Evolutionary conservation across 1,140 invertebrate species (phyloP).

Genomic region (Drosophila tristis): DNA sequence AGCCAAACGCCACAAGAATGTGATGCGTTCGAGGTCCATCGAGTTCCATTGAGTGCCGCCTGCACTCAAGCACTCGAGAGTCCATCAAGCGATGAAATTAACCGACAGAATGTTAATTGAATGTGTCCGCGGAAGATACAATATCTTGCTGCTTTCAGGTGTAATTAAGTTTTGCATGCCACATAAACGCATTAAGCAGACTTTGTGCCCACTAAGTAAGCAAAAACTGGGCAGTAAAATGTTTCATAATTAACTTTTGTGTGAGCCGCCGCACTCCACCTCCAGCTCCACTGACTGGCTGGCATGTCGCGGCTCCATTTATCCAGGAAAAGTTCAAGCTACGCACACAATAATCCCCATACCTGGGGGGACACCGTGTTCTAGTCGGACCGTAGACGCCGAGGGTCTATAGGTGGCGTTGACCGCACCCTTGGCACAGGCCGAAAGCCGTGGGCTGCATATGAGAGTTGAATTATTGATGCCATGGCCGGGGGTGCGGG

Average conservation of each 20-base stretch:
- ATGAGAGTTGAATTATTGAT: conserved; percentile 58
- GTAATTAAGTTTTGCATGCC: conserved; percentile 68
- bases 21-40: conserved; percentile 3
- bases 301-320: conserved; percentile 62
- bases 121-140: conserved; percentile 2
- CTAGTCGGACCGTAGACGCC: too few relatives aligned
- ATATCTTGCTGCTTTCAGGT: conserved; percentile 31
- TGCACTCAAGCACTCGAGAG: too few relatives aligned
- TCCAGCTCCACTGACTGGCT: background rate
- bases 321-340: conserved; percentile 25
- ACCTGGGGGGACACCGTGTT: conserved; percentile 11
- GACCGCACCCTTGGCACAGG: too few relatives aligned
- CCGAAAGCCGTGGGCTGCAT: conserved; percentile 24
- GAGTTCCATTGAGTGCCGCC: too few relatives aligned
- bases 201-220: conserved; percentile 52
- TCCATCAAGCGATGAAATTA: too few relatives aligned
- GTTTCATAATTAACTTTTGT: conserved; percentile 75
- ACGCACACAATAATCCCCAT: conserved; percentile 22
- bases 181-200: conserved; percentile 71
- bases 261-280: background rate
- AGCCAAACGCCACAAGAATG: background rate
- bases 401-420: too few relatives aligned
- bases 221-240: conserved; percentile 64
- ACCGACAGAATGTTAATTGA: too few relatives aligned
- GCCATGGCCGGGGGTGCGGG: background rate